Evolutionary conservation across 2,888 invertebrate species (phyloP).

Genomic region (Pandemis corylana): DNA sequence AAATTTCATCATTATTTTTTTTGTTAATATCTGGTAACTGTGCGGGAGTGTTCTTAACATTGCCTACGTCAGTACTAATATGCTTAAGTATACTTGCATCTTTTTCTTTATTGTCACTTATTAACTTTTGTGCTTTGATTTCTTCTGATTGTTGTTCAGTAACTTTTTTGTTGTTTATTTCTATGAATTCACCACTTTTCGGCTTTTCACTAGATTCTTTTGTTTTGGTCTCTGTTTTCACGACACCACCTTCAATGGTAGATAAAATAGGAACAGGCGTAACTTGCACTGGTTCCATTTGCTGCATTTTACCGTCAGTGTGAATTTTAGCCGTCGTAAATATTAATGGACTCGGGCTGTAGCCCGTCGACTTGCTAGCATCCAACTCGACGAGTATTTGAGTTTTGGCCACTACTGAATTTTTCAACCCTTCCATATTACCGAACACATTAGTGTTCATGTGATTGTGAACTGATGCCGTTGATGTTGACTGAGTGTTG

Average conservation of each 20-base stretch:
- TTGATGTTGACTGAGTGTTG: constrained; percentile 49
- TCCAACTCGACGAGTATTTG: constrained; percentile 72
- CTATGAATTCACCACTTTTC: constrained; percentile 10
- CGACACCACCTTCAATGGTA: constrained; percentile 65
- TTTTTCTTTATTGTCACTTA: constrained; percentile 18
- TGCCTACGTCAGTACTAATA: background rate
- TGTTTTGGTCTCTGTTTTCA: constrained; percentile 53
- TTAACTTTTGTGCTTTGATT: constrained; percentile 4
- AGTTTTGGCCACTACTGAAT: constrained; percentile 56
- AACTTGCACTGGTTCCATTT: constrained; percentile 73
- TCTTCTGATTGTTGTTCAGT: background rate
- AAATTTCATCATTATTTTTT: background rate
- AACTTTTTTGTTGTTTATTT: background rate
- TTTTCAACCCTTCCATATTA: constrained; percentile 53
- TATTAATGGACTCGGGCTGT: constrained; percentile 69
- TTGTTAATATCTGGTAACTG: constrained; percentile 10
- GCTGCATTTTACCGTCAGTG: constrained; percentile 65
- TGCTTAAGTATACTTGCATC: background rate
- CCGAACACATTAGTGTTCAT: constrained; percentile 72
- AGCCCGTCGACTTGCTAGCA: constrained; percentile 57
- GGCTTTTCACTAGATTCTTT: constrained; percentile 35
- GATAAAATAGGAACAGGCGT: constrained; percentile 74
- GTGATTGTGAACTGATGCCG: constrained; percentile 62
- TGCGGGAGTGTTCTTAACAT: constrained; percentile 4
- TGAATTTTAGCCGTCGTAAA: constrained; percentile 82